Evolutionary conservation across 2,113 vertebrate species (phyloP).

Genomic region (Eurypyga helias): DNA sequence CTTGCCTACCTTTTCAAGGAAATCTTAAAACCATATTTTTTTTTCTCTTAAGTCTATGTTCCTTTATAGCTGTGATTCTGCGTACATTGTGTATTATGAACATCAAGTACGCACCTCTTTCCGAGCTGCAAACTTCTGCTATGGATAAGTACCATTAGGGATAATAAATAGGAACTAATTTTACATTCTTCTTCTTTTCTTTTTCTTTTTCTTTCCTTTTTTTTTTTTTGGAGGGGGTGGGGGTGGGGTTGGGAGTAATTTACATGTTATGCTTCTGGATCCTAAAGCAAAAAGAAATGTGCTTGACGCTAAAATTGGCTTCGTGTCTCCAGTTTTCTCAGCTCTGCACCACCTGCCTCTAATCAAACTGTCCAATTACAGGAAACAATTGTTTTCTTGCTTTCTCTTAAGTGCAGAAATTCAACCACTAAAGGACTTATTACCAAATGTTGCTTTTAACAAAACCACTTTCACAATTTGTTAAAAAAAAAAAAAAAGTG

Average conservation of each 20-base stretch:
- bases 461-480: slow-evolving; percentile 33
- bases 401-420: slow-evolving; percentile 78
- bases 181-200: slow-evolving; percentile 23
- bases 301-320: slow-evolving; percentile 74
- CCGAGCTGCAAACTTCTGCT: not conserved
- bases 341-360: slow-evolving; percentile 78
- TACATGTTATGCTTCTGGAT: slow-evolving; percentile 65
- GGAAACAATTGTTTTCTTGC: slow-evolving; percentile 81
- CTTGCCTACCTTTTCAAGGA: not conserved
- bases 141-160: slow-evolving; percentile 44
- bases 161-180: slow-evolving; percentile 67
- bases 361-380: slow-evolving; percentile 83
- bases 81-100: not conserved
- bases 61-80: not conserved
- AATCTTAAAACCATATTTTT: not conserved
- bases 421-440: slow-evolving; percentile 66
- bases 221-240: no score
- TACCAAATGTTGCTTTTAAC: slow-evolving; percentile 66
- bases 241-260: no score
- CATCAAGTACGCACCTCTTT: not conserved
- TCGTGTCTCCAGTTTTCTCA: slow-evolving; percentile 61
- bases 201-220: not conserved
- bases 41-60: not conserved
- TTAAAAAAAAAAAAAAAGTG: slow-evolving; percentile 9
- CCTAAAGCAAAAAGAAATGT: slow-evolving; percentile 61